Evolutionary conservation across 1,140 invertebrate species (phyloP).

Genomic region (Tetraneura akinire): DNA sequence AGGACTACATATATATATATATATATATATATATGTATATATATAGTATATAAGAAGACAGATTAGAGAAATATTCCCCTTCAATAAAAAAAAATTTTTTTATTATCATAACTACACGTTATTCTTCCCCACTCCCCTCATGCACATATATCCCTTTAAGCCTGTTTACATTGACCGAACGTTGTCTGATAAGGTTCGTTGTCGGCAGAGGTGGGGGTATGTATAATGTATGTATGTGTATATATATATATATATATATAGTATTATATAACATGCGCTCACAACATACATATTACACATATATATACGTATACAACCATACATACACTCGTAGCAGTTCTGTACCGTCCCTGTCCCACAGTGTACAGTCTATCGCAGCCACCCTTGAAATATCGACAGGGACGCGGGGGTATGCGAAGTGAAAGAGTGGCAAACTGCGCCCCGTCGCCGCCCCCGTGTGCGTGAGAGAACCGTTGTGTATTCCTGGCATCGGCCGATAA

Average conservation of each 20-base stretch:
- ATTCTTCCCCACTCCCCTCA: background rate
- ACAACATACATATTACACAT: background rate
- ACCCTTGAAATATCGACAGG: background rate
- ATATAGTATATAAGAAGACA: constrained; percentile 14
- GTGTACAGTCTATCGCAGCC: no score
- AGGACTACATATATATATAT: no score
- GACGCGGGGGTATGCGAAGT: background rate
- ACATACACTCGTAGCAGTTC: background rate
- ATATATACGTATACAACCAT: background rate
- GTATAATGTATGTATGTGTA: no score
- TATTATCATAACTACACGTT: constrained; percentile 20
- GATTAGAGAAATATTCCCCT: constrained; percentile 32
- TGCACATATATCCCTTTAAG: constrained; percentile 14
- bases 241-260: background rate
- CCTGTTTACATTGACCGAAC: constrained; percentile 43
- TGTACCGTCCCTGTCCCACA: background rate
- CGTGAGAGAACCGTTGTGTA: constrained; percentile 14
- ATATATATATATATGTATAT: no score
- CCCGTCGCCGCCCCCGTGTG: background rate
- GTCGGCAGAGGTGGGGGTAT: background rate
- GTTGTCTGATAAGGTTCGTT: constrained; percentile 27
- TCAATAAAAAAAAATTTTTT: constrained; percentile 8
- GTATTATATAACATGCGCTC: background rate
- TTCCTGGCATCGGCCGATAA: constrained; percentile 45
- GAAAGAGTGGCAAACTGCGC: background rate